Percentiles rank a stretch among this genome's conserved stretches.
Conservation (phyloP, 2,797 vertebrate genomes). For the Siniperca obscura region DNA sequence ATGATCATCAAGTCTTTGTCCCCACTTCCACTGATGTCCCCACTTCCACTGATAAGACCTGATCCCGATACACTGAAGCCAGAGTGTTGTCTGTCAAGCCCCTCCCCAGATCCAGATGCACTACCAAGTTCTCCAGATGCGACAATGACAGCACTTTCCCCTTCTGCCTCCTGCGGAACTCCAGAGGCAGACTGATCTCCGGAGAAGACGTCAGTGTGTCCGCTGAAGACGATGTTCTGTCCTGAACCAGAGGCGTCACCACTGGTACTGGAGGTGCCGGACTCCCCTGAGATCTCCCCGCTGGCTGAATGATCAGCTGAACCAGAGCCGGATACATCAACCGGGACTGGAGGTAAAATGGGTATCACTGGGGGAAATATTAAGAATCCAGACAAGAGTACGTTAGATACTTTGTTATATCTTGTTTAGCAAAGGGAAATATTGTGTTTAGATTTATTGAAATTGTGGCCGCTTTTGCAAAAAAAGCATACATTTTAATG, state of each 20-base stretch:
- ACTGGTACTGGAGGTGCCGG: constrained; percentile 55
- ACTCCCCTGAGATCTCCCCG: constrained; percentile 59
- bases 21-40: constrained; percentile 33
- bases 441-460: background rate
- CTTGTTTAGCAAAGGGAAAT: background rate
- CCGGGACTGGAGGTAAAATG: constrained; percentile 70
- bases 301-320: constrained; percentile 69
- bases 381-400: constrained; percentile 1
- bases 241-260: constrained; percentile 65
- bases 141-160: constrained; percentile 58
- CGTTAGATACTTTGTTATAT: background rate
- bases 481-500: background rate
- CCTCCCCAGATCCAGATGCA: constrained; percentile 59
- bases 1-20: constrained; percentile 57
- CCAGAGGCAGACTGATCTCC: constrained; percentile 69
- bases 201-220: constrained; percentile 52
- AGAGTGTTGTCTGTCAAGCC: constrained; percentile 39
- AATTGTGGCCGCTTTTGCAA: background rate
- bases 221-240: constrained; percentile 53
- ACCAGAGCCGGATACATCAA: constrained; percentile 75
- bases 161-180: constrained; percentile 66
- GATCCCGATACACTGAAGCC: constrained; percentile 79
- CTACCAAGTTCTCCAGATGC: constrained; percentile 53
- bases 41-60: constrained; percentile 63
- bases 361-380: constrained; percentile 57